phyloP scores from a whole-genome alignment of 1,140 invertebrate genomes.

The Magallana gigas region DNA sequence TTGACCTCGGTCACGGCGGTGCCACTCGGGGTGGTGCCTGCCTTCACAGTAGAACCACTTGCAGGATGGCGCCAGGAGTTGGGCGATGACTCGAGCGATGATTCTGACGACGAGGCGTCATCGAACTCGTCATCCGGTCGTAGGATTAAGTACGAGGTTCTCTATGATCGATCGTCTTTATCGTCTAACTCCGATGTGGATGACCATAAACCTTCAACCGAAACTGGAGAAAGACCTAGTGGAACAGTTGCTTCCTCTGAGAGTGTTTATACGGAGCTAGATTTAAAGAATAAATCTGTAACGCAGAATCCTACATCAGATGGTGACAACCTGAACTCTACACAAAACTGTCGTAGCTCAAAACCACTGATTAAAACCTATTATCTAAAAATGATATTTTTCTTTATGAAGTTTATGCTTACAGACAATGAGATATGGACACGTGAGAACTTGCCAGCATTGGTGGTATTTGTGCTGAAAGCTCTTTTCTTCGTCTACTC shows the following conservation, averaged over 20 bases:
- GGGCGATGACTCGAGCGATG: neutral
- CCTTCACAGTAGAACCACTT: neutral
- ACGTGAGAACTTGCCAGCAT: neutral
- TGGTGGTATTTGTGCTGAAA: neutral
- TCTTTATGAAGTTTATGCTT: slow-evolving; percentile 13
- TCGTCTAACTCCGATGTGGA: neutral
- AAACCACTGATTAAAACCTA: slow-evolving; percentile 37
- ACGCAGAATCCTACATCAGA: neutral
- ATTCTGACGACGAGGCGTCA: neutral
- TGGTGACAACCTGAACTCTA: neutral
- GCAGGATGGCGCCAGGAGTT: neutral
- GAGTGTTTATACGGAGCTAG: neutral
- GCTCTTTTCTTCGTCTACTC: slow-evolving; percentile 10
- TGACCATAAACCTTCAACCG: neutral
- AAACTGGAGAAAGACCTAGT: neutral
- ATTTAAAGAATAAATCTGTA: neutral
- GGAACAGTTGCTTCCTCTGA: neutral
- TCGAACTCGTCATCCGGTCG: neutral
- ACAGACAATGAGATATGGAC: slow-evolving; percentile 12
- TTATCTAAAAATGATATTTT: slow-evolving; percentile 39
- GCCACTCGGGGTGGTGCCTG: neutral
- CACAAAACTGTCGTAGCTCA: neutral
- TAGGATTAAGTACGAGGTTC: neutral
- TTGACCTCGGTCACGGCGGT: slow-evolving; percentile 24
- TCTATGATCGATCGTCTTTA: neutral